Conservation (phyloP, 2,113 vertebrate species). For the Pseudonaja textilis region DNA sequence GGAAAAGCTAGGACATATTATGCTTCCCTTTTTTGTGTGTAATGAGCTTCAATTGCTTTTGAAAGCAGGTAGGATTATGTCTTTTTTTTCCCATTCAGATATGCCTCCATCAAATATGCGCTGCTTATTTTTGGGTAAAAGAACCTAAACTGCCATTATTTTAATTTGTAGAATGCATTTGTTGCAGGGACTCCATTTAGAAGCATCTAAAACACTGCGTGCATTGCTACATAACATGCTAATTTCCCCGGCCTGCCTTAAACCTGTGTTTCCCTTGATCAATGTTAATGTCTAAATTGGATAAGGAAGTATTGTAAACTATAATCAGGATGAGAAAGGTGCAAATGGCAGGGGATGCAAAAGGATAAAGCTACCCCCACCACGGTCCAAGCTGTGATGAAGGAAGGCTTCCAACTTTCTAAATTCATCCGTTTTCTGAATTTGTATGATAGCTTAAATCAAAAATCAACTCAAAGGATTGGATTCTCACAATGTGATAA, state of each 20-base stretch:
- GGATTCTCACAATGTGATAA: neutral
- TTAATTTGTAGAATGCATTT: neutral
- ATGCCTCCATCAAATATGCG: constrained; percentile 40
- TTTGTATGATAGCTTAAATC: neutral
- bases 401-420: neutral
- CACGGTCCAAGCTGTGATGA: neutral
- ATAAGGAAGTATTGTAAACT: neutral
- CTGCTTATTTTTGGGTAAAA: neutral
- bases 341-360: neutral
- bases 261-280: neutral
- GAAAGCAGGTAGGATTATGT: constrained; percentile 54
- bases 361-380: neutral
- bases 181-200: neutral
- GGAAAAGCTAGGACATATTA: constrained; percentile 50
- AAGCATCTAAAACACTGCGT: neutral
- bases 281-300: neutral
- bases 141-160: neutral
- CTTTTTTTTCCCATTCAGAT: constrained; percentile 21
- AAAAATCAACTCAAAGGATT: neutral
- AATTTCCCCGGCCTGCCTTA: neutral
- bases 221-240: neutral
- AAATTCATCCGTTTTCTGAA: neutral
- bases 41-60: constrained; percentile 67
- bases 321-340: neutral
- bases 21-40: constrained; percentile 36